These are phyloP conservation scores for Andinoacara biseriatus DNA, from an alignment of 2,113 vertebrate species.

Conservation along the genomic window DNA sequence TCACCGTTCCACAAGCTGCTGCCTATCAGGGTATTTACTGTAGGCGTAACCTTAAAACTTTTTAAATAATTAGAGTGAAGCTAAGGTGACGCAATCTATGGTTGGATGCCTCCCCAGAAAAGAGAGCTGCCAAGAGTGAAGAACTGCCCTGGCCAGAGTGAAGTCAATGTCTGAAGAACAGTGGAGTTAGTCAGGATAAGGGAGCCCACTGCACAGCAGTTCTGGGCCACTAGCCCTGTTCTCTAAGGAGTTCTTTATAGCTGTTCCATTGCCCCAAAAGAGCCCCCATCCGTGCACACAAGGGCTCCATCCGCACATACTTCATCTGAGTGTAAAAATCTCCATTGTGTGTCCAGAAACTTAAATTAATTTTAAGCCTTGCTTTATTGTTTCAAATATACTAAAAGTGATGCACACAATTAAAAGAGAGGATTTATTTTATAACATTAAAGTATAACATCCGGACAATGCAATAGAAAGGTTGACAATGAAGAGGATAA, in stretches of 20 bases:
- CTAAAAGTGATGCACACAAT: not conserved
- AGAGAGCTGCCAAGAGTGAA: conserved; percentile 54
- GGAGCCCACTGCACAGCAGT: conserved; percentile 50
- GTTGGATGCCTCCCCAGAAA: conserved; percentile 59
- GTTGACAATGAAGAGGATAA: not conserved
- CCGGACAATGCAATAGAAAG: not conserved
- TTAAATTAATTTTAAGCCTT: not conserved
- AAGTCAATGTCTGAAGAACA: conserved; percentile 67
- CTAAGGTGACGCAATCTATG: conserved; percentile 67
- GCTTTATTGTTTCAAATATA: not conserved
- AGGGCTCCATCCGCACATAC: conserved; percentile 31
- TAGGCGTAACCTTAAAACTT: conserved; percentile 46
- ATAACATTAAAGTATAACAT: not conserved
- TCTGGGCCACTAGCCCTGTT: conserved; percentile 52
- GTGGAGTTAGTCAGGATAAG: conserved; percentile 64
- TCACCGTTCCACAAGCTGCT: conserved; percentile 33
- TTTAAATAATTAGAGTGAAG: conserved; percentile 63
- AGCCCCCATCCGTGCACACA: conserved; percentile 26
- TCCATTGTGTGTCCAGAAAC: conserved; percentile 17
- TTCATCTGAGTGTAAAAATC: conserved; percentile 37
- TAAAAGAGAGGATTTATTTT: not conserved
- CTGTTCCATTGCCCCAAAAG: conserved; percentile 4
- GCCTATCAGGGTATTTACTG: conserved; percentile 32
- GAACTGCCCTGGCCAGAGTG: conserved; percentile 39
- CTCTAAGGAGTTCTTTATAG: conserved; percentile 59